phyloP scores from a whole-genome alignment of 2,113 vertebrate genomes.

The Xerus inauris region DNA sequence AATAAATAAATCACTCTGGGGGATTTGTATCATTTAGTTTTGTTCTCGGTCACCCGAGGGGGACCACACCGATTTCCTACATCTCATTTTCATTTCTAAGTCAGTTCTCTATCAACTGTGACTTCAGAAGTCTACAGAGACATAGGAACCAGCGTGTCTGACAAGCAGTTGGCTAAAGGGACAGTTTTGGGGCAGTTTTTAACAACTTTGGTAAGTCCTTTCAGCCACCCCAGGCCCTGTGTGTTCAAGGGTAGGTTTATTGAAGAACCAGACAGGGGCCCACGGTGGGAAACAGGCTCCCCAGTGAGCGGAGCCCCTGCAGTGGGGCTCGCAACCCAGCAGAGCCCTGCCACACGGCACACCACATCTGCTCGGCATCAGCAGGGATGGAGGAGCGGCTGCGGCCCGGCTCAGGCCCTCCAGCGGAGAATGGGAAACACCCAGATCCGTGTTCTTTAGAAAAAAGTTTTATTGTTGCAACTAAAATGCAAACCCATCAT shows the following conservation, averaged over 20 bases:
- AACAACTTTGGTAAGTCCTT: background rate
- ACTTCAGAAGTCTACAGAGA: rapidly evolving
- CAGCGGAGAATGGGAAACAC: background rate
- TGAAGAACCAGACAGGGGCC: background rate
- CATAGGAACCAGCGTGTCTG: rapidly evolving
- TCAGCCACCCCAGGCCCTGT: rapidly evolving
- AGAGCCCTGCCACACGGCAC: rapidly evolving
- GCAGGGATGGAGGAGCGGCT: background rate
- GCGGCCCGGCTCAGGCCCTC: background rate
- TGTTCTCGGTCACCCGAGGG: too few relatives aligned
- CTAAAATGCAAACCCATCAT: slow-evolving; percentile 88
- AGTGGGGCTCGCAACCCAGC: background rate
- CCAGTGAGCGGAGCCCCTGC: rapidly evolving
- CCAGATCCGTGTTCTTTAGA: slow-evolving; percentile 82
- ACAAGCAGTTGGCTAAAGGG: background rate
- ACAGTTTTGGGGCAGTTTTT: rapidly evolving
- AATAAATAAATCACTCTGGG: background rate
- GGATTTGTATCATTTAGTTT: background rate
- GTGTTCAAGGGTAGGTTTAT: background rate
- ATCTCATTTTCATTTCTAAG: background rate
- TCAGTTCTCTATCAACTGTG: background rate
- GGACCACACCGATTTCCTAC: background rate
- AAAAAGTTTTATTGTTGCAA: slow-evolving; percentile 89
- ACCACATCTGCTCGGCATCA: background rate
- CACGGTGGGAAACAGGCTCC: rapidly evolving